Evolutionary conservation across 2,797 vertebrate genomes (phyloP).

Genomic region (Argyrosomus regius): DNA sequence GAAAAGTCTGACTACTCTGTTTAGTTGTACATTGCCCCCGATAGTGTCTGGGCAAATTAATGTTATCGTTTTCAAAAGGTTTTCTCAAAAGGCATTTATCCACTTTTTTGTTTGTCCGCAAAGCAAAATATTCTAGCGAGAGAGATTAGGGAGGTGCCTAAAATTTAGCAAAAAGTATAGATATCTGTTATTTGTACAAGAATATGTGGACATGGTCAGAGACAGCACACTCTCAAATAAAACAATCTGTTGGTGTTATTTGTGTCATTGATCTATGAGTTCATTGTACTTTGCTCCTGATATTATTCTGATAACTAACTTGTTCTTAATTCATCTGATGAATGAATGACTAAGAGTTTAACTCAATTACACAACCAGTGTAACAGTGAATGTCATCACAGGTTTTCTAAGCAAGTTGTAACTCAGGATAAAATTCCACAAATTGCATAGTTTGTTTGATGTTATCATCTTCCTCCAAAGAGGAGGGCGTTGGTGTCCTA

Average conservation of each 20-base stretch:
- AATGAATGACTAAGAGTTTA: background rate
- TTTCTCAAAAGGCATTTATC: too few relatives aligned
- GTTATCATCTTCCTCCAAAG: constrained; percentile 38
- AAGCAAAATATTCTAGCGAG: background rate
- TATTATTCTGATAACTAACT: background rate
- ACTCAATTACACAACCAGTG: background rate
- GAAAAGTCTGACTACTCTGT: background rate
- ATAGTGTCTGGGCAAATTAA: background rate
- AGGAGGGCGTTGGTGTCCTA: constrained; percentile 55
- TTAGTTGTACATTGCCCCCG: background rate
- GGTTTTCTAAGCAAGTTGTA: background rate
- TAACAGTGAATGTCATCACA: background rate
- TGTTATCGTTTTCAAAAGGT: background rate
- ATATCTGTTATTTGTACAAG: background rate
- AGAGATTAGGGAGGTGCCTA: background rate
- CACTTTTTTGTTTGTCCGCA: background rate
- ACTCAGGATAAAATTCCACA: constrained; percentile 39
- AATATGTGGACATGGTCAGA: background rate
- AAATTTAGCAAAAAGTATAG: background rate
- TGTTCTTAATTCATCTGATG: background rate
- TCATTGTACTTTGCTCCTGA: background rate
- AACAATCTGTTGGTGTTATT: background rate
- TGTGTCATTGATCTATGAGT: background rate
- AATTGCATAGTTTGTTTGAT: constrained; percentile 30
- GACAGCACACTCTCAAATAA: background rate